Percentiles rank a stretch among this genome's conserved stretches.
Conservation (phyloP, 2,113 vertebrate genomes). For the Salvelinus sp. region DNA sequence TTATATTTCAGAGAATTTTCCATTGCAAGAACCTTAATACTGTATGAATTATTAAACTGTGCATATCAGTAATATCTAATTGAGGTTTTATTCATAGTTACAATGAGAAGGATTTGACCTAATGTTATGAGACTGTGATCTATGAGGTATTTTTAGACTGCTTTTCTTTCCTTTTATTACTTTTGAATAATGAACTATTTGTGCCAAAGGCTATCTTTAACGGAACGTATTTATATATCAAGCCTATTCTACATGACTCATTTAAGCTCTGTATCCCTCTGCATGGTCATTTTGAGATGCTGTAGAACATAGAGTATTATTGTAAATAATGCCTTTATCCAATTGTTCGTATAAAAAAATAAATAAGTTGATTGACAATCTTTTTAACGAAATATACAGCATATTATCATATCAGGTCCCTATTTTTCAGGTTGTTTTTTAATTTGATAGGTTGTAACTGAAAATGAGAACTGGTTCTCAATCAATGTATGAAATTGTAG, state of each 20-base stretch:
- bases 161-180: conserved; percentile 17
- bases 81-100: too few species aligned
- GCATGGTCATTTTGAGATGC: conserved; percentile 79
- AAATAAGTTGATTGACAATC: conserved; percentile 1
- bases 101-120: background rate
- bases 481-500: too few species aligned
- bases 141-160: background rate
- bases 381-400: background rate
- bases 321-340: background rate
- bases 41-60: background rate
- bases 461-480: too few species aligned
- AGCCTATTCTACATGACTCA: conserved; percentile 58
- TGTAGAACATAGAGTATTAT: background rate
- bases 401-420: too few species aligned
- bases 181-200: conserved; percentile 34
- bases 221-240: conserved; percentile 49
- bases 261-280: conserved; percentile 76
- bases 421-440: too few species aligned
- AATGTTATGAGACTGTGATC: background rate
- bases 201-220: conserved; percentile 91
- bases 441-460: too few species aligned
- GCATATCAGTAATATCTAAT: background rate
- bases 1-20: background rate
- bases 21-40: background rate
- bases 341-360: background rate